Evolutionary conservation across 2,888 invertebrate genomes (phyloP).

Genomic region (Pammene aurita): DNA sequence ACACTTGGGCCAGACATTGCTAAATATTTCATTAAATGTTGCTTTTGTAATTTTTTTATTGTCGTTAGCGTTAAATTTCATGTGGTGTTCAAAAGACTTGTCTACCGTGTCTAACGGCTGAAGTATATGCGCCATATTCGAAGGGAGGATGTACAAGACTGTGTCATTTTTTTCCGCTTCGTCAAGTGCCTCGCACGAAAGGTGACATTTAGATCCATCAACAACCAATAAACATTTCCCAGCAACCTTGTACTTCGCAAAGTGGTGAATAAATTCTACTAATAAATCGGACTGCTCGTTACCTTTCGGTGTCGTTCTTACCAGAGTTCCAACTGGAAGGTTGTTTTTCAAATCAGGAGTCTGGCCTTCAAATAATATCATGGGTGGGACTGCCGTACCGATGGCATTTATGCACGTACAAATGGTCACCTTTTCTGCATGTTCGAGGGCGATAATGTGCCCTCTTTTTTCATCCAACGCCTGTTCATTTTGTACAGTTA

Average conservation of each 20-base stretch:
- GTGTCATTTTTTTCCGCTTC: slow-evolving; percentile 43
- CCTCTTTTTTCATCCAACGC: slow-evolving; percentile 29
- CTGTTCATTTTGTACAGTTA: slow-evolving; percentile 45
- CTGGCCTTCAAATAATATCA: slow-evolving; percentile 43
- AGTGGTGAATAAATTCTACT: slow-evolving; percentile 41
- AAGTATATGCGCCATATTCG: slow-evolving; percentile 5
- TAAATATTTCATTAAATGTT: too few species aligned
- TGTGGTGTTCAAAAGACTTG: slow-evolving; percentile 41
- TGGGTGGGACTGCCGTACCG: slow-evolving; percentile 43
- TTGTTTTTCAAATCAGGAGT: slow-evolving; percentile 42
- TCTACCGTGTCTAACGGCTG: slow-evolving; percentile 42
- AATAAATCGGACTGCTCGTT: slow-evolving; percentile 42
- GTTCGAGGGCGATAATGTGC: slow-evolving; percentile 43
- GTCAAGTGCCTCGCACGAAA: slow-evolving; percentile 41
- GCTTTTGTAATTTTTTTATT: too few species aligned
- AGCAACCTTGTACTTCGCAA: slow-evolving; percentile 39
- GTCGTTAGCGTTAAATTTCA: slow-evolving; percentile 8
- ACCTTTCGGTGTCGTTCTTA: slow-evolving; percentile 43
- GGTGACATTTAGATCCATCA: slow-evolving; percentile 41
- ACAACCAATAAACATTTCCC: slow-evolving; percentile 43
- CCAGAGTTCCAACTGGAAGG: slow-evolving; percentile 43
- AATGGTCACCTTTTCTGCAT: slow-evolving; percentile 45
- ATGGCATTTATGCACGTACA: slow-evolving; percentile 44
- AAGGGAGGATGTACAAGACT: slow-evolving; percentile 39
- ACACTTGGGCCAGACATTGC: too few species aligned